phyloP scores from a whole-genome alignment of 2,113 vertebrate genomes.

The Pungitius pungitius region DNA sequence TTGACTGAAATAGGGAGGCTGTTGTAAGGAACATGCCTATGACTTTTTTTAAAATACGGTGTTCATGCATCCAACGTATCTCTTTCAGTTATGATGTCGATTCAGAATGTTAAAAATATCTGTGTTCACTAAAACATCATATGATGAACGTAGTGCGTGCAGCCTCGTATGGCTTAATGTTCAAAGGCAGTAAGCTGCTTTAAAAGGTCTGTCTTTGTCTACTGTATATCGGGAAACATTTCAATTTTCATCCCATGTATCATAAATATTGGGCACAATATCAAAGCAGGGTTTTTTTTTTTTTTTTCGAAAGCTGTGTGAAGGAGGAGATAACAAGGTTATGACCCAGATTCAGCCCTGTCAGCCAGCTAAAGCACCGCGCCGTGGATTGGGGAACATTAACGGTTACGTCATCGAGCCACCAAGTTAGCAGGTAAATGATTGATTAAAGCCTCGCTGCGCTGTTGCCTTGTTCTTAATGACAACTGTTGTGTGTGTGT shows the following conservation, averaged over 20 bases:
- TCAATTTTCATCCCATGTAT: slow-evolving; percentile 45
- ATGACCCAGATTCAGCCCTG: slow-evolving; percentile 47
- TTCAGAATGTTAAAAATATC: neutral
- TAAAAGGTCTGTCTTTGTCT: neutral
- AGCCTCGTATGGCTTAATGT: slow-evolving; percentile 2
- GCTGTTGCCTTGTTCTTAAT: neutral
- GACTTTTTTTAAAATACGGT: neutral
- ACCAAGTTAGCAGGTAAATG: slow-evolving; percentile 25
- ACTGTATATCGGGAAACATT: slow-evolving; percentile 8
- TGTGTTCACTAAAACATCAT: neutral
- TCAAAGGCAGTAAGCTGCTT: slow-evolving; percentile 16
- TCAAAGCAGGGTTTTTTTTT: slow-evolving; percentile 30
- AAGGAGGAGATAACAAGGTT: slow-evolving; percentile 50
- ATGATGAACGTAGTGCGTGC: neutral
- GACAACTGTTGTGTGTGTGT: neutral
- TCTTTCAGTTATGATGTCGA: neutral
- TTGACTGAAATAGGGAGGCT: neutral
- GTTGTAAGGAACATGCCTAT: neutral
- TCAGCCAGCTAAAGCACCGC: slow-evolving; percentile 23
- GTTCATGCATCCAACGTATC: neutral
- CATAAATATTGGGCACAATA: slow-evolving; percentile 24
- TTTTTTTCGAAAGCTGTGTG: slow-evolving; percentile 15
- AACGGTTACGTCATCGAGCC: slow-evolving; percentile 40
- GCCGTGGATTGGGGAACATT: slow-evolving; percentile 24
- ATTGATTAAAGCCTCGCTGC: neutral